Percentiles rank a stretch among this genome's conserved stretches.
These are phyloP conservation scores for Polymixis lichenea DNA, from an alignment of 2,888 invertebrate genomes.

Conservation along the genomic window DNA sequence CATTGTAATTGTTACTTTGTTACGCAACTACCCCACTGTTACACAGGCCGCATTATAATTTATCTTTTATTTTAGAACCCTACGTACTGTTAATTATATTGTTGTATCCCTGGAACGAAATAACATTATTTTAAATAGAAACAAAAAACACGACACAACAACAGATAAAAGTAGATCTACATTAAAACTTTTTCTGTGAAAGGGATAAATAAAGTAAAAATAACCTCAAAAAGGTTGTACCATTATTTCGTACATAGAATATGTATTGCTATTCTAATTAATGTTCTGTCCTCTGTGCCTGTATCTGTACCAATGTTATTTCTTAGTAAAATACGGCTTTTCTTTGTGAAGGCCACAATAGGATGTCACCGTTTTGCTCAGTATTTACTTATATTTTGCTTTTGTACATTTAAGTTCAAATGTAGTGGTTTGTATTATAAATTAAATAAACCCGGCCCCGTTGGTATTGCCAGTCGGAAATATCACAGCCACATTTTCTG, in stretches of 20 bases:
- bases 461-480: slow-evolving; percentile 7
- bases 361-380: slow-evolving; percentile 19
- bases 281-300: slow-evolving; percentile 22
- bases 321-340: slow-evolving; percentile 29
- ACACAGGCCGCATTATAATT: neutral
- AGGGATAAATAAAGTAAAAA: slow-evolving; percentile 14
- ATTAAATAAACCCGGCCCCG: neutral
- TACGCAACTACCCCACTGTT: neutral
- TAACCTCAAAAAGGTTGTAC: slow-evolving; percentile 19
- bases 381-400: slow-evolving; percentile 9
- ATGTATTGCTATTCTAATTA: slow-evolving; percentile 46
- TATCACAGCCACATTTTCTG: neutral
- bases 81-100: neutral
- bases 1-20: too few species aligned
- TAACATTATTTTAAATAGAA: slow-evolving; percentile 1
- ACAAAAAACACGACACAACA: neutral
- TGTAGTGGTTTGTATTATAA: neutral
- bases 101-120: neutral
- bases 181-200: slow-evolving; percentile 10
- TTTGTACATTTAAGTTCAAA: neutral
- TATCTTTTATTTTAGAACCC: neutral
- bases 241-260: slow-evolving; percentile 23
- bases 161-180: neutral
- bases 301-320: slow-evolving; percentile 31
- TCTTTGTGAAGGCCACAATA: slow-evolving; percentile 40